A percentile compares a stretch with the other conserved stretches of the same genome.
Evolutionary conservation across 2,888 invertebrate genomes (phyloP).

Genomic region (Lampropteryx suffumata): DNA sequence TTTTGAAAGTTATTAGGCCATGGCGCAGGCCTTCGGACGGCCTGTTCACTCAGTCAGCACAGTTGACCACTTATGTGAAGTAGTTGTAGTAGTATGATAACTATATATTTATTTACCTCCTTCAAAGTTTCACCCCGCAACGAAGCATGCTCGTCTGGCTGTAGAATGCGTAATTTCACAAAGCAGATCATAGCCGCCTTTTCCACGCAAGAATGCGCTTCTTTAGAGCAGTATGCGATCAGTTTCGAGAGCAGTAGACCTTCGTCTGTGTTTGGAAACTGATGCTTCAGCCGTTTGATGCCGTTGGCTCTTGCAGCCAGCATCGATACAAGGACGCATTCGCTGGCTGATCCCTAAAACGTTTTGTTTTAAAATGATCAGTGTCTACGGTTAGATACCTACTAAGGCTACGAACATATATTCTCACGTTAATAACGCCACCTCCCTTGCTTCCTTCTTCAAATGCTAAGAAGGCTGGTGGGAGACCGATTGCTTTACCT

Average conservation of each 20-base stretch:
- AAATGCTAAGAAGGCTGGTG: constrained; percentile 92
- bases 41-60: too few relatives aligned
- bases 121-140: constrained; percentile 90
- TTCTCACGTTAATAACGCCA: constrained; percentile 94
- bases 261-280: constrained; percentile 94
- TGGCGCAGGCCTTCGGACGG: too few relatives aligned
- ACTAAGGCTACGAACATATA: neutral
- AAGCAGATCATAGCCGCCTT: constrained; percentile 97
- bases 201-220: constrained; percentile 96
- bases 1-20: too few relatives aligned
- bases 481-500: constrained; percentile 96
- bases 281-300: constrained; percentile 91
- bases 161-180: constrained; percentile 93
- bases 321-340: constrained; percentile 96
- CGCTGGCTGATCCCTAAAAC: constrained; percentile 95
- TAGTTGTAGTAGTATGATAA: too few relatives aligned
- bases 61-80: too few relatives aligned
- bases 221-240: constrained; percentile 96
- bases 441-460: constrained; percentile 94
- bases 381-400: too few relatives aligned
- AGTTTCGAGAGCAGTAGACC: constrained; percentile 94
- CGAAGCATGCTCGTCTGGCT: constrained; percentile 92
- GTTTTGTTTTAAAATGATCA: too few relatives aligned
- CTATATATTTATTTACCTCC: constrained; percentile 86
- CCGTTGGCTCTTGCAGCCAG: constrained; percentile 95